Conservation (phyloP, 2,888 invertebrate genomes). For the Temnothorax ravouxi region DNA sequence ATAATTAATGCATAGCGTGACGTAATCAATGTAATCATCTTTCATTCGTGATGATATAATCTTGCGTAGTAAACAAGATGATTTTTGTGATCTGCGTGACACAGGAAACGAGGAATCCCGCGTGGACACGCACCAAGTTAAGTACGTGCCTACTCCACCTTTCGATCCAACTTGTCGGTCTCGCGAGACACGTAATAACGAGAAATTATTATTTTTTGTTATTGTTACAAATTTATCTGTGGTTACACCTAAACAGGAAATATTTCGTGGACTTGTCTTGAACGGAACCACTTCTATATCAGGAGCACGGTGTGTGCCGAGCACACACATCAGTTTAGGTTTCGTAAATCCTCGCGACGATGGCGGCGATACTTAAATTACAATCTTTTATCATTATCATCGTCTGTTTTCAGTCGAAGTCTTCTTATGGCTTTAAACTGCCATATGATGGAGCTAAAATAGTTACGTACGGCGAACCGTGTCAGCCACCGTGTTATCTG, state of each 20-base stretch:
- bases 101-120: slow-evolving; percentile 28
- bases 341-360: slow-evolving; percentile 15
- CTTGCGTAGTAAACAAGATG: neutral
- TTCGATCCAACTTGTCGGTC: neutral
- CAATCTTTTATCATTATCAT: slow-evolving; percentile 7
- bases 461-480: slow-evolving; percentile 73
- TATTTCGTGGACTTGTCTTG: neutral
- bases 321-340: slow-evolving; percentile 26
- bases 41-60: neutral
- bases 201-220: neutral
- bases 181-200: neutral
- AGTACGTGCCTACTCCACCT: slow-evolving; percentile 24
- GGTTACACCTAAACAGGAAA: slow-evolving; percentile 37
- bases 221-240: neutral
- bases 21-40: neutral
- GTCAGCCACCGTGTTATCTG: slow-evolving; percentile 44
- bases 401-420: neutral
- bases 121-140: slow-evolving; percentile 21
- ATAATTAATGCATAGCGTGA: neutral
- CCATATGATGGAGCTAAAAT: slow-evolving; percentile 58
- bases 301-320: slow-evolving; percentile 15
- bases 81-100: neutral
- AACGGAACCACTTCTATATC: slow-evolving; percentile 55
- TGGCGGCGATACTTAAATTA: neutral
- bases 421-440: neutral